Evolutionary conservation across 2,888 invertebrate species (phyloP).

Genomic region (Drosophila hamatofila): DNA sequence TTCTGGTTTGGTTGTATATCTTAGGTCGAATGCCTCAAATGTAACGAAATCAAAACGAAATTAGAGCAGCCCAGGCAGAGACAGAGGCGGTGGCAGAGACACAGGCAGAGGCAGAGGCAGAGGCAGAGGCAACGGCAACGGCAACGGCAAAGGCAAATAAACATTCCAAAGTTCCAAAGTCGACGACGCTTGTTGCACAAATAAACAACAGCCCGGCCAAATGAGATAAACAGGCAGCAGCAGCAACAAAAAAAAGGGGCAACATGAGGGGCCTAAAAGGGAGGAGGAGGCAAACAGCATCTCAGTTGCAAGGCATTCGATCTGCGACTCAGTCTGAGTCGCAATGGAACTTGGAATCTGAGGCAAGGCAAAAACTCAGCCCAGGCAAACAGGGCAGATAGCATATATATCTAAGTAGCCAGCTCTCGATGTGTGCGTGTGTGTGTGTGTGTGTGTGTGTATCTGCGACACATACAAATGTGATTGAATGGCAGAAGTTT

Average conservation of each 20-base stretch:
- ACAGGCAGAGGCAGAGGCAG: slow-evolving; percentile 5
- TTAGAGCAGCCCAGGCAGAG: slow-evolving; percentile 44
- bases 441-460: slow-evolving; percentile 2
- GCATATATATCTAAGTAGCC: slow-evolving; percentile 25
- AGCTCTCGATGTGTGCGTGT: neutral
- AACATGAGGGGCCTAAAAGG: neutral
- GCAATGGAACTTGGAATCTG: slow-evolving; percentile 10
- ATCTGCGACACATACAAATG: slow-evolving; percentile 37
- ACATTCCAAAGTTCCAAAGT: slow-evolving; percentile 65
- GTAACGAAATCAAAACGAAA: slow-evolving; percentile 58
- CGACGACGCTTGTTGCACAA: slow-evolving; percentile 61
- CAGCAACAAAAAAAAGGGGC: slow-evolving; percentile 2
- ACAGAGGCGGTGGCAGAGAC: neutral
- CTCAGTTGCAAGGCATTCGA: slow-evolving; percentile 37
- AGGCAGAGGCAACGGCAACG: slow-evolving; percentile 8
- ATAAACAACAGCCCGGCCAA: slow-evolving; percentile 54
- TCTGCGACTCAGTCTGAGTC: slow-evolving; percentile 18
- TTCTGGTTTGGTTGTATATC: slow-evolving; percentile 6
- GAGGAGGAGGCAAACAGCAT: slow-evolving; percentile 7
- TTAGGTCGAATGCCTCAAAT: slow-evolving; percentile 13
- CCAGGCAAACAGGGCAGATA: slow-evolving; percentile 22
- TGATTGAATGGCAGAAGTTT: slow-evolving; percentile 59
- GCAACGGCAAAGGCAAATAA: slow-evolving; percentile 49
- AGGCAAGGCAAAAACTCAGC: slow-evolving; percentile 19
- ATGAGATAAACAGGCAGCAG: slow-evolving; percentile 56